phyloP scores from a whole-genome alignment of 2,113 vertebrate genomes.

The Rhadina sibilatrix region DNA sequence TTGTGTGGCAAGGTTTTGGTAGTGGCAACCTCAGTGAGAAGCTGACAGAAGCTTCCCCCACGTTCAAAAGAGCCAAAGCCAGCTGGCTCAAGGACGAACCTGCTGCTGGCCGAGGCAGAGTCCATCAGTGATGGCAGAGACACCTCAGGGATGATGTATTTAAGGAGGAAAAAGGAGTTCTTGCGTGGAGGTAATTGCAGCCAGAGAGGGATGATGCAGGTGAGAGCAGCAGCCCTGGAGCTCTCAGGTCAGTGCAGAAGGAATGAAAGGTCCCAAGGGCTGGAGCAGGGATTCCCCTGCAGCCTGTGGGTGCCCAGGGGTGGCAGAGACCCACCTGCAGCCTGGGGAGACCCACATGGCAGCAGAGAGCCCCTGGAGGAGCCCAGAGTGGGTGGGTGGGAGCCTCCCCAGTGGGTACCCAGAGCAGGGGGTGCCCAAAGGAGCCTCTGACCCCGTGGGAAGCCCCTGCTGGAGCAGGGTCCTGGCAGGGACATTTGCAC shows the following conservation, averaged over 20 bases:
- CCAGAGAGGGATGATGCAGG: background rate
- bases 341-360: background rate
- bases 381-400: background rate
- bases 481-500: background rate
- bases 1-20: background rate
- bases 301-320: background rate
- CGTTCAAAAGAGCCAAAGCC: background rate
- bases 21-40: background rate
- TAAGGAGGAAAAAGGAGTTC: too few relatives aligned
- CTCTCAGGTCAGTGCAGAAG: background rate
- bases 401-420: too few relatives aligned
- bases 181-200: background rate
- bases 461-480: background rate
- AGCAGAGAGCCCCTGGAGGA: background rate
- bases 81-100: background rate
- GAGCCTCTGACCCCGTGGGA: background rate
- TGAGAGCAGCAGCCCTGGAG: background rate
- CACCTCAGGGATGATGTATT: background rate
- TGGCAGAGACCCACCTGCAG: accelerated
- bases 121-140: accelerated
- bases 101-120: background rate
- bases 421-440: background rate
- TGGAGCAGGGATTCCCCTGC: background rate
- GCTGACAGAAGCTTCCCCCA: background rate
- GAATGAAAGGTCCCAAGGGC: background rate